Evolutionary conservation across 2,113 vertebrate species (phyloP), one percentile per base, ranked within the genome.

Genomic region (Chionomys nivalis): DNA sequence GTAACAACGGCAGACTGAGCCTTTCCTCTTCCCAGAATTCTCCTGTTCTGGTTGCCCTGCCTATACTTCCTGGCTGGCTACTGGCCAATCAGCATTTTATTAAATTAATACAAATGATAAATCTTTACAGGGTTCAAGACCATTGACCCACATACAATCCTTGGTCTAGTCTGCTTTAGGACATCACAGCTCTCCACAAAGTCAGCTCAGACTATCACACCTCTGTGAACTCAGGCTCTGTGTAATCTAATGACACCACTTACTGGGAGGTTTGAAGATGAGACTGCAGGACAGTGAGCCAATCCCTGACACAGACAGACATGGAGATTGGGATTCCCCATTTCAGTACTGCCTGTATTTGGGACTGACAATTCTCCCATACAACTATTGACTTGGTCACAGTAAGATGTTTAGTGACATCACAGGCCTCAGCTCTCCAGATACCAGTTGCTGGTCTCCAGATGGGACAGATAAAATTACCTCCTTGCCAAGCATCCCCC

Each of bases 391-490:
- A 52, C n/a, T 24, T 21, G 36, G 49, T 70, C 8, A 31, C 11
- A 31, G 31, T 5, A 36, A 85, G 26, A 66, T 23, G 28, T 49
- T 58, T 23, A 70, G 66, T 24, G 28, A 66, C n/a, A 49, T 13
- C 68, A 11, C 49, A 76, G 33, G 63, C 73, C 55, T 78, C 42
- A 61, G 5, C 65, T 31, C 4, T 1, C 28, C n/a, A 49, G 31
- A 87, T 24, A 1, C 61, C 52, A 94, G 63, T 42, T 61, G n/a
- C 6, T 77, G 11, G 39, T 75, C 52, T 52, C 19, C 68, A 55
- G 23, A 10, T 49, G 36, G n/a, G 75, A 94, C 75, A 78, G 86
- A 79, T 93, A 55, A 86, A 87, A 49, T 8, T 77, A 83, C 55
- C 33, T 89, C 49, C 9, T 52, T 77, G 44, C 13, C 83, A 73